Conservation (phyloP, 2,113 vertebrate species). For the Illadopsis cleaveri region DNA sequence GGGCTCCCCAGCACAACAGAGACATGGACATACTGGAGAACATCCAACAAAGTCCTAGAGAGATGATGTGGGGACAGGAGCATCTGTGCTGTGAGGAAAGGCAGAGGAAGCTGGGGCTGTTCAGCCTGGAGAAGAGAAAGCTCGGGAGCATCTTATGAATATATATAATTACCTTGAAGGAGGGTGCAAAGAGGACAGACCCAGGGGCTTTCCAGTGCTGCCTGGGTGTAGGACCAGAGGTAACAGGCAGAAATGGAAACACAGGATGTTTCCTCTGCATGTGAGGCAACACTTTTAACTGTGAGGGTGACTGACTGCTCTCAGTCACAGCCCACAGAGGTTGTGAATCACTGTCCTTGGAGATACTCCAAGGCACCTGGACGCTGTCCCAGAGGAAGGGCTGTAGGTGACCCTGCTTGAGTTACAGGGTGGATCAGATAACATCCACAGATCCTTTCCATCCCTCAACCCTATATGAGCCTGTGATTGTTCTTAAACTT, state of each 20-base stretch:
- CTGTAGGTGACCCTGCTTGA: not conserved
- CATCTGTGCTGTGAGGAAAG: not conserved
- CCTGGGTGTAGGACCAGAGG: not conserved
- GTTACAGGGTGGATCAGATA: not conserved
- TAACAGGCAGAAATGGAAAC: not conserved
- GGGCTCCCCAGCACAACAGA: not conserved
- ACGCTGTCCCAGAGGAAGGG: fast-evolving
- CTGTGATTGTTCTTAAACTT: not conserved
- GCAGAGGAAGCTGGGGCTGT: not conserved
- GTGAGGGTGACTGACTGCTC: not conserved
- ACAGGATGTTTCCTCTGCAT: not conserved
- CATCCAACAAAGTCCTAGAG: not conserved
- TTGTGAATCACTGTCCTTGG: not conserved
- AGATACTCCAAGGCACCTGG: not conserved
- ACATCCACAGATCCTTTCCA: not conserved
- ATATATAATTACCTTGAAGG: not conserved
- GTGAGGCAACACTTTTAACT: not conserved
- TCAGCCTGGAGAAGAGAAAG: not conserved
- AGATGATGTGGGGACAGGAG: not conserved
- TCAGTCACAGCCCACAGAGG: not conserved
- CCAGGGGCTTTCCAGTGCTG: not conserved
- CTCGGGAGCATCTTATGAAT: not conserved
- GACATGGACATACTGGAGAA: not conserved
- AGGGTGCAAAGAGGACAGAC: not conserved
- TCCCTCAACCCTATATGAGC: not conserved